Conservation (phyloP, 2,888 invertebrate genomes). For the Tetragonula carbonaria region DNA sequence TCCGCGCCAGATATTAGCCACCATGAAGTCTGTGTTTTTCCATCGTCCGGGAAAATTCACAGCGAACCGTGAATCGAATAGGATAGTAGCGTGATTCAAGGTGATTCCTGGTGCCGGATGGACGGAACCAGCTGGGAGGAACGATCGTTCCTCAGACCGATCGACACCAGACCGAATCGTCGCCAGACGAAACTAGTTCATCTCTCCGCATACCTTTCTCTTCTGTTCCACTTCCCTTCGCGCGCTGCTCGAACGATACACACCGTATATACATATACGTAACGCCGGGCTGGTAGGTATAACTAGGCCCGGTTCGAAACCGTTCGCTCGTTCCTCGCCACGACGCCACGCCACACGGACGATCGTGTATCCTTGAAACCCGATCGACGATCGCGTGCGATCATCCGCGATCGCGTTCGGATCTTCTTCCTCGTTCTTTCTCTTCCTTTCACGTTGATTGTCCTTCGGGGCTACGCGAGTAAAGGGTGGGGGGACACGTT, state of each 20-base stretch:
- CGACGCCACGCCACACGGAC: conserved; percentile 72
- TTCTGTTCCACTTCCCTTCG: conserved; percentile 83
- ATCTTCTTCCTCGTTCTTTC: neutral
- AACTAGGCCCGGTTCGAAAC: conserved; percentile 80
- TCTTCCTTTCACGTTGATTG: neutral
- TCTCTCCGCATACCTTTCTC: conserved; percentile 83
- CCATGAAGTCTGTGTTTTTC: conserved; percentile 19
- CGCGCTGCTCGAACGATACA: conserved; percentile 67
- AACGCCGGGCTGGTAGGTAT: conserved; percentile 74
- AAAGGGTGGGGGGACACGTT: neutral
- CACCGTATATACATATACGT: conserved; percentile 71
- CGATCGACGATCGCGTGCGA: conserved; percentile 27
- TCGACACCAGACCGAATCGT: conserved; percentile 56
- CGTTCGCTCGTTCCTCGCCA: conserved; percentile 76
- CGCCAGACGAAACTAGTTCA: conserved; percentile 81
- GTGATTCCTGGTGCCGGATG: neutral
- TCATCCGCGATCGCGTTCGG: neutral
- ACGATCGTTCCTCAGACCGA: conserved; percentile 52
- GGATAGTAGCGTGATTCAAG: neutral
- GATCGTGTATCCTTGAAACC: conserved; percentile 63
- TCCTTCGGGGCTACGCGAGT: neutral
- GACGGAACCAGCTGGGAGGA: conserved; percentile 50
- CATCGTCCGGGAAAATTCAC: neutral
- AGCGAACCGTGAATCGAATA: neutral
- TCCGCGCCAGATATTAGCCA: conserved; percentile 32